Evolutionary conservation across 23 tunicate genomes (phyloP).

Genomic region (Halocynthia roretzi): DNA sequence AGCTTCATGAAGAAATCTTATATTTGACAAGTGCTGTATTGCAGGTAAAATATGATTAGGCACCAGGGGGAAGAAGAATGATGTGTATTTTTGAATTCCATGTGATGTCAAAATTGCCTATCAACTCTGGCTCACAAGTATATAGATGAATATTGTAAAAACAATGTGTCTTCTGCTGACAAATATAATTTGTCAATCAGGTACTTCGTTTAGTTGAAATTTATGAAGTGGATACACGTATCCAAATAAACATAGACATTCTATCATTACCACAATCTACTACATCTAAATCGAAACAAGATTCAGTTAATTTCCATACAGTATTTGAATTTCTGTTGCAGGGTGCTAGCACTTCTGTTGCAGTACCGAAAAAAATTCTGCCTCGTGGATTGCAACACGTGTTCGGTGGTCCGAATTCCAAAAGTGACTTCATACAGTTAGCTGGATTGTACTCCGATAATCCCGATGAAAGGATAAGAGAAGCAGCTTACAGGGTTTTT

Average conservation of each 20-base stretch:
- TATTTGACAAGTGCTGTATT: conserved; percentile 48
- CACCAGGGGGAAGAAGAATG: background rate
- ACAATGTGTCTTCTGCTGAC: too few relatives aligned
- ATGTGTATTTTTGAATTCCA: background rate
- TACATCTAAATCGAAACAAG: too few relatives aligned
- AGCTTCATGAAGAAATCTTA: conserved; percentile 70
- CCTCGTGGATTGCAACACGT: conserved; percentile 28
- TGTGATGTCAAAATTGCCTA: background rate
- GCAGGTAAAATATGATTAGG: conserved; percentile 25
- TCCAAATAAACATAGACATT: too few relatives aligned
- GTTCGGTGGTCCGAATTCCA: conserved; percentile 25
- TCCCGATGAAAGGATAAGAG: conserved; percentile 70
- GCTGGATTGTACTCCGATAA: conserved; percentile 44
- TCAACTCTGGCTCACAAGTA: too few relatives aligned
- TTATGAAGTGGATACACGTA: too few relatives aligned
- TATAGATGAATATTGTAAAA: too few relatives aligned
- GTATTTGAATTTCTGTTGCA: background rate
- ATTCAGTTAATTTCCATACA: too few relatives aligned
- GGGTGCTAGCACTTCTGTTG: conserved; percentile 36
- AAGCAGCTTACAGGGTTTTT: conserved; percentile 63
- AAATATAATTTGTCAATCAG: too few relatives aligned
- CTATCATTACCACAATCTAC: too few relatives aligned
- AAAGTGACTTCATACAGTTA: conserved; percentile 25
- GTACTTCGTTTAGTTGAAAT: too few relatives aligned
- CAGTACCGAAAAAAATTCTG: conserved; percentile 42